A percentile compares a stretch with the other conserved stretches of the same genome.
phyloP scores from a whole-genome alignment of 35 echinoderm and acorn worm genomes.

The Nesometra sesokonis region DNA sequence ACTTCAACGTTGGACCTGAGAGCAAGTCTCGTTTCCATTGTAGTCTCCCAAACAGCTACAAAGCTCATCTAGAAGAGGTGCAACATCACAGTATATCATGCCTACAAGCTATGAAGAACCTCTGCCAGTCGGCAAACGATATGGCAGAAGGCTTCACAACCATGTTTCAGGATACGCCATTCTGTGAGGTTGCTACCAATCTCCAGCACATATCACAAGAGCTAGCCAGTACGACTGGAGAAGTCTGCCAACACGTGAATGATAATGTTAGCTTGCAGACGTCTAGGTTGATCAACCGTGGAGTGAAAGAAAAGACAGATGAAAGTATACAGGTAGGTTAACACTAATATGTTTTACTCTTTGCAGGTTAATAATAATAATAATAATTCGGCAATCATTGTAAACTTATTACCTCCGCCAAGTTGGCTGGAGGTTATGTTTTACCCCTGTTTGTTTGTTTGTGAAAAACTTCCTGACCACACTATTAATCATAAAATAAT shows the following conservation, averaged over 20 bases:
- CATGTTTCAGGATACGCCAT: slow-evolving; percentile 52
- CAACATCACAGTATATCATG: slow-evolving; percentile 40
- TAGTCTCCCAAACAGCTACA: slow-evolving; percentile 53
- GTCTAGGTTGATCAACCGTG: slow-evolving; percentile 26
- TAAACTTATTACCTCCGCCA: too few relatives aligned
- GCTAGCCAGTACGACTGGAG: slow-evolving; percentile 26
- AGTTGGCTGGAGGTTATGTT: too few relatives aligned
- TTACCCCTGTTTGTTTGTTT: too few relatives aligned
- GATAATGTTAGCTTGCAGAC: slow-evolving; percentile 47
- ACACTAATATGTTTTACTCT: too few relatives aligned
- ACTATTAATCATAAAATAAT: too few relatives aligned
- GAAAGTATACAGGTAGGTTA: slow-evolving; percentile 52
- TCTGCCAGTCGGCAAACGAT: slow-evolving; percentile 45
- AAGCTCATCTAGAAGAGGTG: slow-evolving; percentile 43
- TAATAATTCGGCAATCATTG: too few relatives aligned
- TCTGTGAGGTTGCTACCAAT: slow-evolving; percentile 38
- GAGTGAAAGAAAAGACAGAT: slow-evolving; percentile 43
- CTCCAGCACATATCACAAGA: slow-evolving; percentile 57
- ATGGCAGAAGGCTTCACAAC: slow-evolving; percentile 47
- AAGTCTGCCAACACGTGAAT: slow-evolving; percentile 35
- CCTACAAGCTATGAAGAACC: slow-evolving; percentile 36
- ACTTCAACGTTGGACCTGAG: neutral
- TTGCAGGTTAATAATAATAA: too few relatives aligned
- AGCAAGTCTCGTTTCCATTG: slow-evolving; percentile 52
- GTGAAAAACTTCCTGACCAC: too few relatives aligned